Percentiles rank a stretch among this genome's conserved stretches.
These are phyloP conservation scores for Sarcoramphus papa DNA, from an alignment of 2,797 vertebrate genomes.

Conservation along the genomic window DNA sequence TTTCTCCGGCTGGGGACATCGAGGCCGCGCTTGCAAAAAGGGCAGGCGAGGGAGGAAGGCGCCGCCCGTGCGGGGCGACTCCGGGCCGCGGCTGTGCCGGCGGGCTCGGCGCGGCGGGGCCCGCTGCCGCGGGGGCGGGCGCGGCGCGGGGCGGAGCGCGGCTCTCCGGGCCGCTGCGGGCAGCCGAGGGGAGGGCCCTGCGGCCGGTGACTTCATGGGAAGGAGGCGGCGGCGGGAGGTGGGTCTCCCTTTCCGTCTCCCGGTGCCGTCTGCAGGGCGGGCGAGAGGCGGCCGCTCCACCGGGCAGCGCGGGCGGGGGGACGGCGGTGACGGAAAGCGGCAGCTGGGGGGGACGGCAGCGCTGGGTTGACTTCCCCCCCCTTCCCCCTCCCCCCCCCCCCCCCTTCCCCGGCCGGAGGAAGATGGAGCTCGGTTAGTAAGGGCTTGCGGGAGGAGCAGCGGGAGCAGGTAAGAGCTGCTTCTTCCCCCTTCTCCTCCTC, in stretches of 20 bases:
- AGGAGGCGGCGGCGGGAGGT: slow-evolving; percentile 23
- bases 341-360: slow-evolving; percentile 43
- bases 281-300: slow-evolving; percentile 22
- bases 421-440: slow-evolving; percentile 69
- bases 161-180: neutral
- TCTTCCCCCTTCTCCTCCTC: neutral
- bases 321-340: slow-evolving; percentile 39
- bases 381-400: neutral
- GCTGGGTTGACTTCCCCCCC: neutral
- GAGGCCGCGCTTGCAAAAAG: neutral
- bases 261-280: slow-evolving; percentile 12
- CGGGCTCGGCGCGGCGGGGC: neutral
- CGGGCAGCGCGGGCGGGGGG: slow-evolving; percentile 31
- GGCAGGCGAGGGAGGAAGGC: neutral
- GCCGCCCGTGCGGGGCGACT: neutral
- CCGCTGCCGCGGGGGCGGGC: neutral
- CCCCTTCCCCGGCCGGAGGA: neutral
- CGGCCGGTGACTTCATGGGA: slow-evolving; percentile 63
- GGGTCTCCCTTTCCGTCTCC: neutral
- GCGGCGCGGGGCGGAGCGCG: neutral
- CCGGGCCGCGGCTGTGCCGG: neutral
- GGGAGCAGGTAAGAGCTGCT: slow-evolving; percentile 32
- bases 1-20: too few relatives aligned
- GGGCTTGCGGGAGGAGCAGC: neutral
- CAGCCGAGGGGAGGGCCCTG: slow-evolving; percentile 15